Conservation (phyloP, 2,113 vertebrate genomes). For the Phrynocephalus versicolor region DNA sequence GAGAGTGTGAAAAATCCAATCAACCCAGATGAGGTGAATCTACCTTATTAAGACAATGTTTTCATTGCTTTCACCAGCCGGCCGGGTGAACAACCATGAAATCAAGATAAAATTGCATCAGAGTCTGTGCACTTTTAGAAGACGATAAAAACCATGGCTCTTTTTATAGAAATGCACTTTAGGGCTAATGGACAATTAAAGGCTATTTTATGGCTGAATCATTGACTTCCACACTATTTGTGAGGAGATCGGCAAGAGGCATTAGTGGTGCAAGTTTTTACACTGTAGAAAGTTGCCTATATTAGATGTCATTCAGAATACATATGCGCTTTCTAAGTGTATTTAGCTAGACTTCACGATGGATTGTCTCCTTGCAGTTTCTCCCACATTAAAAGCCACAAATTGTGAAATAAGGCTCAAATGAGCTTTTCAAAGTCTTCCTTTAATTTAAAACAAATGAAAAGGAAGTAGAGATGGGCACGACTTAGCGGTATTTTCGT, state of each 20-base stretch:
- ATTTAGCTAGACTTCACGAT: not conserved
- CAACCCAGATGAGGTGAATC: not conserved
- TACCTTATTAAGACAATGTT: constrained; percentile 17
- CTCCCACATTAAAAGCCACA: not conserved
- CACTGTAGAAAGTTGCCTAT: not conserved
- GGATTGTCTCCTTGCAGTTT: not conserved
- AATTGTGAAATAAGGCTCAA: not conserved
- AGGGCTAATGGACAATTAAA: constrained; percentile 9
- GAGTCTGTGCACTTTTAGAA: constrained; percentile 23
- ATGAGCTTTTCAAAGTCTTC: not conserved
- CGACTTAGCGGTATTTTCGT: no score
- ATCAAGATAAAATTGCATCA: not conserved
- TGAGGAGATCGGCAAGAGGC: constrained; percentile 14
- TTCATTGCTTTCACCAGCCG: constrained; percentile 12
- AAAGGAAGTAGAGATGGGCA: no score
- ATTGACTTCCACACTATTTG: constrained; percentile 34
- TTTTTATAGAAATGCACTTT: constrained; percentile 27
- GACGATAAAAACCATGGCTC: not conserved
- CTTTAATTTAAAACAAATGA: not conserved
- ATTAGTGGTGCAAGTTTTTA: not conserved
- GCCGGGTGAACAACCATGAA: not conserved
- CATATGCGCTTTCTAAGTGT: not conserved
- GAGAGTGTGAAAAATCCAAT: constrained; percentile 41
- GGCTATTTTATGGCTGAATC: not conserved
- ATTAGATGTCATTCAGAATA: not conserved